Conservation (phyloP, 2,888 invertebrate species). For the Chymomyza caudatula region DNA sequence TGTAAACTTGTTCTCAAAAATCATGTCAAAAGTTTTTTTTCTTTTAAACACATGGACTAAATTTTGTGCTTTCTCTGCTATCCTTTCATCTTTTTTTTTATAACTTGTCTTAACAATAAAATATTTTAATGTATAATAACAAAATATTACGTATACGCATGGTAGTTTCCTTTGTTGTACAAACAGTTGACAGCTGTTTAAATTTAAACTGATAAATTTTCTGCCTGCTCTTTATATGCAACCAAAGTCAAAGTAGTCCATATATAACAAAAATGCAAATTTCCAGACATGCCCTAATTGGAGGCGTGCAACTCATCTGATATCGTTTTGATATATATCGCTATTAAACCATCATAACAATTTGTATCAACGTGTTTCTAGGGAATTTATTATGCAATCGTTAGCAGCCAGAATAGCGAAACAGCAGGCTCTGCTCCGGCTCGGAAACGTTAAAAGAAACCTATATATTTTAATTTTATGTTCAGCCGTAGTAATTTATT, state of each 20-base stretch:
- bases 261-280: neutral
- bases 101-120: neutral
- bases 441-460: neutral
- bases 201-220: neutral
- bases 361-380: neutral
- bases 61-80: too few species aligned
- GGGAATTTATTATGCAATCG: neutral
- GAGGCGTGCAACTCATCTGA: neutral
- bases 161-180: neutral
- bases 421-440: neutral
- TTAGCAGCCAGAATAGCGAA: too few species aligned
- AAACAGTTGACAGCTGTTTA: neutral
- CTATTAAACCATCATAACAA: neutral
- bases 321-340: neutral
- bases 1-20: neutral
- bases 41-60: neutral
- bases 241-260: neutral
- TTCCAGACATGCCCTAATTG: conserved; percentile 2
- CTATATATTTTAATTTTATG: neutral
- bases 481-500: neutral
- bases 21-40: neutral
- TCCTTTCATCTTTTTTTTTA: neutral
- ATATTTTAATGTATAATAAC: neutral
- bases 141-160: neutral
- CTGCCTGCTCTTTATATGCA: neutral